Conservation (phyloP, 2,888 invertebrate genomes). For the Nomada lathburiana region DNA sequence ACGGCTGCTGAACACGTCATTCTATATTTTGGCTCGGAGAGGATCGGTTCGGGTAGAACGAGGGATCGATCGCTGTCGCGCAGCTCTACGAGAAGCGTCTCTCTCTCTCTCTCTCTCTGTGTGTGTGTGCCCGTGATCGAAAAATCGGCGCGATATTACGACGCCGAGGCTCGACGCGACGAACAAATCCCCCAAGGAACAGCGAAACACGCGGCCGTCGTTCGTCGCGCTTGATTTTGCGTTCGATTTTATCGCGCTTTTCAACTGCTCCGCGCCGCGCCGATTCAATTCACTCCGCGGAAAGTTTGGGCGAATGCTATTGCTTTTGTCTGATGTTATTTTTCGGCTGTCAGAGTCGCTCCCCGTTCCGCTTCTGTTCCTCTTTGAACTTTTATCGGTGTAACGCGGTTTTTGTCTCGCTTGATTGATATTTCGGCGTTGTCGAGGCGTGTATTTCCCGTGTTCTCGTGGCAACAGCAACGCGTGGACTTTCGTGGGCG, state of each 20-base stretch:
- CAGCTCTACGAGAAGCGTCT: no score
- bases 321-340: conserved; percentile 10
- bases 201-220: conserved; percentile 31
- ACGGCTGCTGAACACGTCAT: conserved; percentile 13
- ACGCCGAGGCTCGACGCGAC: conserved; percentile 42
- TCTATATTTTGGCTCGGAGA: conserved; percentile 5
- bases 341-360: neutral
- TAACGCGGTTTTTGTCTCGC: neutral
- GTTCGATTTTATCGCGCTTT: conserved; percentile 36
- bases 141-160: conserved; percentile 61
- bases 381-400: neutral
- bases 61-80: conserved; percentile 41
- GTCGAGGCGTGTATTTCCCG: no score
- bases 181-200: conserved; percentile 64
- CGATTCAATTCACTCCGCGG: conserved; percentile 36
- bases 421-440: neutral
- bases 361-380: neutral
- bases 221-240: conserved; percentile 55
- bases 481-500: no score
- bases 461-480: no score
- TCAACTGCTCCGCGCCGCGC: neutral
- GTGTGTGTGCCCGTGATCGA: conserved; percentile 32
- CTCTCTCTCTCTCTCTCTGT: neutral
- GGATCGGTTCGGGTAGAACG: conserved; percentile 27
- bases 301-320: conserved; percentile 20